Conservation (phyloP, 2,888 invertebrate genomes). For the Halocaridina rubra region DNA sequence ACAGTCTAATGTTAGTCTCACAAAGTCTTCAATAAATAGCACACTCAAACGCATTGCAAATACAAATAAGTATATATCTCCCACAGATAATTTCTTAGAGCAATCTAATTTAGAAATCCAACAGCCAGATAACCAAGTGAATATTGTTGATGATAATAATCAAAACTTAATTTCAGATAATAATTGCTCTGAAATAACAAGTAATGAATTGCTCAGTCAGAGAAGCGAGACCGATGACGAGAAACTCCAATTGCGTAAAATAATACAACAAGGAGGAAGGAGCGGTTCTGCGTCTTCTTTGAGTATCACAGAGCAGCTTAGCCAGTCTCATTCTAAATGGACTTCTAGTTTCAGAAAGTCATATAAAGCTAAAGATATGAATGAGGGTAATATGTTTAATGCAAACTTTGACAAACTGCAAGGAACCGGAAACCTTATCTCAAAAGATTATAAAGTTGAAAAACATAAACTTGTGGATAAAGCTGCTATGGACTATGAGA, state of each 20-base stretch:
- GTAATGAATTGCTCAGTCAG: neutral
- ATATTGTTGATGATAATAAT: neutral
- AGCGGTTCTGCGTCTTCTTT: slow-evolving; percentile 26
- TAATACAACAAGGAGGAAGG: neutral
- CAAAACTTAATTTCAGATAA: neutral
- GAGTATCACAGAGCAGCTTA: slow-evolving; percentile 40
- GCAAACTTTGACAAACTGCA: neutral
- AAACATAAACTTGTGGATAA: neutral
- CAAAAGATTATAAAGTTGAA: neutral
- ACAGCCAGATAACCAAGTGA: neutral
- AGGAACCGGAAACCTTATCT: neutral
- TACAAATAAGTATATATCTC: too few relatives aligned
- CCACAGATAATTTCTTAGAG: too few relatives aligned
- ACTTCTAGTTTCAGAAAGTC: neutral
- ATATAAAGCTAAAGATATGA: neutral
- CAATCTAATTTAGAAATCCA: too few relatives aligned
- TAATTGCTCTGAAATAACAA: neutral
- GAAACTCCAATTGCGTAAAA: slow-evolving; percentile 21
- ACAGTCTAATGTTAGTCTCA: too few relatives aligned
- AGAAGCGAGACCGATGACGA: slow-evolving; percentile 44
- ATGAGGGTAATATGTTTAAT: too few relatives aligned
- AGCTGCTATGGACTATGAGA: neutral
- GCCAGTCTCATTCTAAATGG: slow-evolving; percentile 35
- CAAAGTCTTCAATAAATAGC: too few relatives aligned
- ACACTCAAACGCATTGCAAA: too few relatives aligned